Evolutionary conservation across 2,113 vertebrate species (phyloP), one percentile per base, ranked within the genome.

Genomic region (Rafetus swinhoei): DNA sequence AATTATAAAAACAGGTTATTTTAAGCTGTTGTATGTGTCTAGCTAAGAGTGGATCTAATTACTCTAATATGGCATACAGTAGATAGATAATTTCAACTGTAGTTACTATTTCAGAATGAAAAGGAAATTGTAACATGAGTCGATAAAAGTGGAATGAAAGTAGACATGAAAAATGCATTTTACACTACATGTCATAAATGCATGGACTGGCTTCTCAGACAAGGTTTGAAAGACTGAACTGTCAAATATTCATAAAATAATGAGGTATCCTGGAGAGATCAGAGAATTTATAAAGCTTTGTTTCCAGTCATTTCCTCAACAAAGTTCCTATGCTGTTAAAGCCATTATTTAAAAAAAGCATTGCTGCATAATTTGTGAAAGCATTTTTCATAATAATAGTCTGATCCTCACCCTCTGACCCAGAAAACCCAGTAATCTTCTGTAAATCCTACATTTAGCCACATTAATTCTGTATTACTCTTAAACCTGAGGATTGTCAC

Each of bases 241-340:
- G 50, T 55, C 55, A 50, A 85, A 39, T 60, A 79, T 59, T 94
- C 45, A 85, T 90, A n/a, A 95, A 94, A 87, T 97, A 97, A 96
- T 96, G 85, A 91, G 90, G 65, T 55, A 89, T 81, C 95, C 90
- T 81, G 85, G 82, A 94, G 91, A 95, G 93, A 95, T 90, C 82
- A 96, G 79, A 96, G 86, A 88, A 90, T 10, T 16, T 6, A 82
- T 86, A 72, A 2, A 79, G 81, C 53, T 1, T 87, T 94, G 87
- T 95, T 81, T 87, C 80, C 60, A 92, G n/a, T 88, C 0, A 69
- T 85, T 93, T 93, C 72, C 79, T 85, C 82, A n/a, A 89, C 54
- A 90, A 92, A 89, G 52, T 86, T 21, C 55, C 24, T 24, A 39
- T 27, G 2, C 15, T 79, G 7, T 79, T 93, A 88, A 77, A 89